Evolutionary conservation across 2,888 invertebrate genomes (phyloP).

Genomic region (Andricus quercusramuli): DNA sequence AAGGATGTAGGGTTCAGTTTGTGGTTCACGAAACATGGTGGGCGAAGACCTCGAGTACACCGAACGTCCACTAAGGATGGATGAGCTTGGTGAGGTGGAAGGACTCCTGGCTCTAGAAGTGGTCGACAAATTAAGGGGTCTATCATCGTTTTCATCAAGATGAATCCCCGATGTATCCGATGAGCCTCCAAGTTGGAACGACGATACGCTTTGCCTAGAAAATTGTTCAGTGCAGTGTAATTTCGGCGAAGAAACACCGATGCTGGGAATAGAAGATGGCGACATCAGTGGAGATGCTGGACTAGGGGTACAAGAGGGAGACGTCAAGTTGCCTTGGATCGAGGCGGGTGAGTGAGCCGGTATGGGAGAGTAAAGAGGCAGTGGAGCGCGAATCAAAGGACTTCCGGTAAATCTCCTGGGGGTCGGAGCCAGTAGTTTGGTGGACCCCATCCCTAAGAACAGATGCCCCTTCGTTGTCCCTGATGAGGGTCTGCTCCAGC

Average conservation of each 20-base stretch:
- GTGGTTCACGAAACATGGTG: conserved; percentile 64
- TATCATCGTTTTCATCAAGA: conserved; percentile 63
- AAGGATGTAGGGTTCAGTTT: conserved; percentile 60
- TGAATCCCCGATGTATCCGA: conserved; percentile 58
- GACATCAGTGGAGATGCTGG: conserved; percentile 65
- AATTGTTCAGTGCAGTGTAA: conserved; percentile 48
- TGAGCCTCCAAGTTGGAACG: conserved; percentile 48
- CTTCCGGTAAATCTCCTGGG: conserved; percentile 62
- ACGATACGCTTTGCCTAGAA: conserved; percentile 46
- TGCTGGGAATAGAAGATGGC: conserved; percentile 60
- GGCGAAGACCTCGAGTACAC: conserved; percentile 57
- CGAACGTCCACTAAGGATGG: conserved; percentile 57
- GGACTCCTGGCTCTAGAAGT: conserved; percentile 68
- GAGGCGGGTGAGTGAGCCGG: conserved; percentile 63
- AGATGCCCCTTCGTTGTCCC: conserved; percentile 46
- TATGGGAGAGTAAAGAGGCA: conserved; percentile 63
- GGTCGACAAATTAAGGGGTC: conserved; percentile 76
- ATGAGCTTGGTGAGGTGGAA: conserved; percentile 53
- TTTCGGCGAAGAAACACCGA: conserved; percentile 56
- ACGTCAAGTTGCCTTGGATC: conserved; percentile 63
- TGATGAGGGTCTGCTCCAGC: conserved; percentile 77
- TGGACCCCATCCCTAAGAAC: conserved; percentile 33
- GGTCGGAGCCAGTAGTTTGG: conserved; percentile 65
- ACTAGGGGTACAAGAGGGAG: conserved; percentile 65
- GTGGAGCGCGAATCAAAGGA: conserved; percentile 62